Base-by-base conservation (phyloP, 2,113 vertebrate genomes). In the Calyptommatus sinebrachiatus region DNA sequence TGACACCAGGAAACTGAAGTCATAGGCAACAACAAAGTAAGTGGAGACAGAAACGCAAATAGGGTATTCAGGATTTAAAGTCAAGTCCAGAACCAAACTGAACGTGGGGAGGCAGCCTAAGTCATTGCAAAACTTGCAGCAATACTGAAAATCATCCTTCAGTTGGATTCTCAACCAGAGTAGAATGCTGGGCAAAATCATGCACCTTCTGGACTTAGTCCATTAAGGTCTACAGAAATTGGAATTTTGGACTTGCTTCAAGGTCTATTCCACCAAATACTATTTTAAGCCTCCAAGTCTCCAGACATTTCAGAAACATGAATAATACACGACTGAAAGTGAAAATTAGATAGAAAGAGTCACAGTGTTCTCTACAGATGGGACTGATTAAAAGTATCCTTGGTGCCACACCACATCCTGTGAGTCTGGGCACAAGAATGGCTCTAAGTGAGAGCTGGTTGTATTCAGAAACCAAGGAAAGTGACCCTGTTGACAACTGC, bases 361-460 rank as follows among this genome's bases (percentile, higher is more conserved):
- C 71, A 72, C 46, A 70, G 35, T 70, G 68, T 70, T 70, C 68
- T 45, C 68, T 70, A 35, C 41, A 28, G 71, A 50, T 72, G n/a
- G 71, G 50, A 8, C 50, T 72, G 46, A 16, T 50, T 46, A 46
- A 46, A 71, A 48, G 26, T n/a, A 28, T 72, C 14, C 8, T 22
- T 28, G 70, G 70, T n/a, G 45, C 41, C 11, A 71, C 45, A 69
- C 31, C 67, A 41, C 68, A 70, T 70, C 68, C 35, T 70, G 35
- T 22, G 45, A 46, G 35, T 70, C 41, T 70, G 35, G 68, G 68
- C 68, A 70, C 21, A 7, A 41, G 31, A 70, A 70, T 24, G 20
- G 68, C 21, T 70, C 68, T 41, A 70, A 35, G 35, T 45, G 31
- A 35, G 66, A 35, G 31, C 66, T 35, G 9, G 20, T 31, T 66